Conservation (phyloP, 2,113 vertebrate species). For the Tetrax tetrax region DNA sequence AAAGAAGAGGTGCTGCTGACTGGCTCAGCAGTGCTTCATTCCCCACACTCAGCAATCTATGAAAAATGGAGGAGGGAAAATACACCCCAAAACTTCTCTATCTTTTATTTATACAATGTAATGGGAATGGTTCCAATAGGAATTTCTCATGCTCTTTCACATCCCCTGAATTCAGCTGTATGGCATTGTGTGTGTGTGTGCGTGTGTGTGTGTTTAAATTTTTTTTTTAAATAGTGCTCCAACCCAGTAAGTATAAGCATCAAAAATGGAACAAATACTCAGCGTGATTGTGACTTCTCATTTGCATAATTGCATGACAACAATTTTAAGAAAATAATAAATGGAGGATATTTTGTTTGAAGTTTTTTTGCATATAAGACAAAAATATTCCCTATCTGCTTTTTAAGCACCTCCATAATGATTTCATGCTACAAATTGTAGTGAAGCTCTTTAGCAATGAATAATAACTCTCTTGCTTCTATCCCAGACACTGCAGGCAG, state of each 20-base stretch:
- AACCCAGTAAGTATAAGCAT: slow-evolving; percentile 55
- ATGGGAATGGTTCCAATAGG: slow-evolving; percentile 75
- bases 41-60: slow-evolving; percentile 46
- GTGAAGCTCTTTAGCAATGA: not conserved
- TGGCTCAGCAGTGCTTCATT: slow-evolving; percentile 41
- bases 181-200: not conserved
- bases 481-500: not conserved
- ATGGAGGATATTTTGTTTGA: slow-evolving; percentile 33
- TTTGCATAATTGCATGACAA: slow-evolving; percentile 66
- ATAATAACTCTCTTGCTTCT: slow-evolving; percentile 26
- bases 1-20: slow-evolving; percentile 54
- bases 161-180: slow-evolving; percentile 62
- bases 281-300: slow-evolving; percentile 38
- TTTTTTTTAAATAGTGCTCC: slow-evolving; percentile 11
- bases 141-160: slow-evolving; percentile 81
- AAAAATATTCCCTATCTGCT: not conserved
- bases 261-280: slow-evolving; percentile 68
- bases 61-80: slow-evolving; percentile 39
- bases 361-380: not conserved
- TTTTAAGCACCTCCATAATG: slow-evolving; percentile 11
- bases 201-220: not conserved
- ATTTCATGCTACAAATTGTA: slow-evolving; percentile 7
- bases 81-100: slow-evolving; percentile 7
- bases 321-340: slow-evolving; percentile 53
- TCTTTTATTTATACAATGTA: slow-evolving; percentile 68